Evolutionary conservation across 2,797 vertebrate genomes (phyloP), one percentile per base, ranked within the genome.

Genomic region (Microctenopoma stevenorrisi): DNA sequence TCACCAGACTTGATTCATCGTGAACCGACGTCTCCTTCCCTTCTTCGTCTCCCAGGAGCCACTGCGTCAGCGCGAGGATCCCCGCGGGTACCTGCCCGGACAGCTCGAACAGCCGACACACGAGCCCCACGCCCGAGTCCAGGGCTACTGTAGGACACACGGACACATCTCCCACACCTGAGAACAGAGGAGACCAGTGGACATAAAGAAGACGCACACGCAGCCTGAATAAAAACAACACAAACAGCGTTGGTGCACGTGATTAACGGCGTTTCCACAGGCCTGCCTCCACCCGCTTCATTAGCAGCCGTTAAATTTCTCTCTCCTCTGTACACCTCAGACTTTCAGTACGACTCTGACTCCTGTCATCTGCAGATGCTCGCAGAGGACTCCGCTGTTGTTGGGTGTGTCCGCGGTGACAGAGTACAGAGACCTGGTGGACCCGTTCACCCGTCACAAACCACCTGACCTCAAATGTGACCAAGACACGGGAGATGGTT

Each of bases 101-200:
- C 30, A 26, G 68, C 87, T 84, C 90, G 1, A 98, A 93, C 73
- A 96, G 90, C 76, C 88, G 92, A 88, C 97, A 97, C 78, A 99
- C 77, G 12, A 93, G 86, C 30, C 74, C 88, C 69, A 96, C 78
- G 0, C 95, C 95, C 26, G 93, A 80, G 54, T 95, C 93, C 90
- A 98, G 83, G 10, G 97, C 96, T 49, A 96, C 87, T 0, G 95
- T 91, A 61, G 97, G 95, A 75, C 94, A 96, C 67, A 97, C 91
- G 0, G 94, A 77, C 79, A 86, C 88, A 13, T 91, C 91, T 3
- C 87, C 77, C 78, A 89, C 88, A 56, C 90, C 97, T 97, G 90
- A 12, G 70, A 66, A 86, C 70, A 85, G 5, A 72, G 55, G 50
- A 68, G 38, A 68, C 40, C 30, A 1, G 11, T 54, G 51, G 8